phyloP scores from a whole-genome alignment of 2,797 vertebrate species.

The Momotus momota region DNA sequence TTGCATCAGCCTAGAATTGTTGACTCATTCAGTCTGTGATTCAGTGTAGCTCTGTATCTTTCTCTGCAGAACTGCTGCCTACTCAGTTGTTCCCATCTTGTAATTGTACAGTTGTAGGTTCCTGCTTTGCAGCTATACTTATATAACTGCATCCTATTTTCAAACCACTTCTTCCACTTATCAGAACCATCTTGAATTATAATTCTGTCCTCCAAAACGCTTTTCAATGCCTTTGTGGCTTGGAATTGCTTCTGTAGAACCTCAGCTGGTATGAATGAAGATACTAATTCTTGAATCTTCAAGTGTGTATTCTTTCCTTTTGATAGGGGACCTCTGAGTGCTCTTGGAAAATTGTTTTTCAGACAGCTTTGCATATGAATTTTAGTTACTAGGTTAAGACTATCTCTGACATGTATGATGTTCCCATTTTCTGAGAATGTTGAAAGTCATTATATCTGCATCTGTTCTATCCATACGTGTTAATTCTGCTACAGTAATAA shows the following conservation, averaged over 20 bases:
- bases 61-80: constrained; percentile 59
- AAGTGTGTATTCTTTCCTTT: background rate
- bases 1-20: constrained; percentile 49
- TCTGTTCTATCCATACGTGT: rapidly evolving
- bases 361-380: background rate
- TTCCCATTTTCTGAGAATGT: too few species aligned
- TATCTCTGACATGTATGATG: background rate
- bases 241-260: background rate
- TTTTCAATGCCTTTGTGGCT: background rate
- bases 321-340: background rate
- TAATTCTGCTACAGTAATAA: background rate
- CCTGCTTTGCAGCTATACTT: constrained; percentile 63
- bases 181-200: background rate
- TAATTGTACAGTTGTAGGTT: constrained; percentile 50
- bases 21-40: constrained; percentile 66
- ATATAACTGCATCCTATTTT: constrained; percentile 60
- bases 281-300: background rate
- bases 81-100: constrained; percentile 70
- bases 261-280: background rate
- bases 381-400: background rate
- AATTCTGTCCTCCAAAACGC: background rate
- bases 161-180: constrained; percentile 25
- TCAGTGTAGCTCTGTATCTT: constrained; percentile 39
- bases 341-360: background rate
- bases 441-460: background rate